These are phyloP conservation scores for Vipera latastei DNA, from an alignment of 2,797 vertebrate genomes.

Conservation along the genomic window DNA sequence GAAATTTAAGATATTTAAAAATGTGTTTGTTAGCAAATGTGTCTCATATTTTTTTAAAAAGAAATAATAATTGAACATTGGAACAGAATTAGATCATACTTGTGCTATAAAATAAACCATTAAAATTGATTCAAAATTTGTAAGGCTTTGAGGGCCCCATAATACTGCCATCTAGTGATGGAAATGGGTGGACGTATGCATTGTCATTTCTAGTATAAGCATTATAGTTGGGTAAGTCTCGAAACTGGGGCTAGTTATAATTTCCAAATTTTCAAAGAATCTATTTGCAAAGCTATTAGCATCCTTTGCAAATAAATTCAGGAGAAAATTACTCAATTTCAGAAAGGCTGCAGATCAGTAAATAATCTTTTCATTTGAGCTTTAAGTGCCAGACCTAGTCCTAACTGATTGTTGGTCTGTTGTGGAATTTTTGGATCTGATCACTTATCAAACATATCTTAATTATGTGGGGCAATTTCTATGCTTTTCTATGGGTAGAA, in stretches of 20 bases:
- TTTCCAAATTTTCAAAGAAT: not conserved
- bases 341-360: not conserved
- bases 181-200: not conserved
- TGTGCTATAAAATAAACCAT: not conserved
- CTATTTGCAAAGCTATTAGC: not conserved
- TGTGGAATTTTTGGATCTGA: not conserved
- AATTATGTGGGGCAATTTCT: no score
- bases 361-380: not conserved
- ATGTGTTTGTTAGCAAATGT: not conserved
- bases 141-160: not conserved
- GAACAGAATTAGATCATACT: not conserved
- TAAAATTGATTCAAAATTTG: not conserved
- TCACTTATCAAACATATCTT: not conserved
- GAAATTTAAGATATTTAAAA: not conserved
- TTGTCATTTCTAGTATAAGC: not conserved
- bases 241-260: not conserved
- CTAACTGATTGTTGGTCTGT: not conserved
- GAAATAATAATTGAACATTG: not conserved
- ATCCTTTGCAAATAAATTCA: not conserved
- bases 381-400: not conserved
- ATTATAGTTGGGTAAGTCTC: not conserved
- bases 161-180: conserved; percentile 24
- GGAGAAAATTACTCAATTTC: not conserved
- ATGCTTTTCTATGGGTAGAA: not conserved
- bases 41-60: not conserved